Evolutionary conservation across 2,888 invertebrate genomes (phyloP).

Genomic region (Pelosia muscerda): DNA sequence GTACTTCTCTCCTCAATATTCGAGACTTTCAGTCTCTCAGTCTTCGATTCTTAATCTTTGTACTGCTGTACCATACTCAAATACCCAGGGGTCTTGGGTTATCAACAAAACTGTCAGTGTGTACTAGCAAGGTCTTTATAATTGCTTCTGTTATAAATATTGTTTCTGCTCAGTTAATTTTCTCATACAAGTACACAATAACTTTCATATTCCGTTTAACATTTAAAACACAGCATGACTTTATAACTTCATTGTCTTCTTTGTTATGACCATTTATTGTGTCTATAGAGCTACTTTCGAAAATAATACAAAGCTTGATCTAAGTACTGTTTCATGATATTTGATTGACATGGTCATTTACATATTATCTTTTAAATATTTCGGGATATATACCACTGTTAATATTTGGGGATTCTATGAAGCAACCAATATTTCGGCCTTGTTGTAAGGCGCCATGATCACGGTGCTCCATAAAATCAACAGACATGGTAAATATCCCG

Average conservation of each 20-base stretch:
- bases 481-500: too few relatives aligned
- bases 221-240: constrained; percentile 51
- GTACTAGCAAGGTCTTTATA: constrained; percentile 6
- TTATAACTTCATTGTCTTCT: constrained; percentile 50
- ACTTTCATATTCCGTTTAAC: constrained; percentile 51
- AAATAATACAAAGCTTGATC: constrained; percentile 10
- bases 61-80: not conserved
- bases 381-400: too few relatives aligned
- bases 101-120: not conserved
- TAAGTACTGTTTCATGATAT: not conserved
- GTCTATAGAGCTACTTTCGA: constrained; percentile 2
- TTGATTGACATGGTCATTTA: too few relatives aligned
- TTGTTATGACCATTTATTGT: constrained; percentile 23
- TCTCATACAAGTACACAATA: constrained; percentile 46
- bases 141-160: constrained; percentile 32
- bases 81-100: not conserved
- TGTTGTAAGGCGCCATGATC: too few relatives aligned
- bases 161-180: constrained; percentile 51
- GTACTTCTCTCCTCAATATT: too few relatives aligned
- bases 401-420: too few relatives aligned
- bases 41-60: too few relatives aligned
- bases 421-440: too few relatives aligned
- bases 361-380: too few relatives aligned
- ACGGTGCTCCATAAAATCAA: too few relatives aligned
- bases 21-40: too few relatives aligned